phyloP scores from a whole-genome alignment of 2,113 vertebrate genomes.

The Prinia subflava region DNA sequence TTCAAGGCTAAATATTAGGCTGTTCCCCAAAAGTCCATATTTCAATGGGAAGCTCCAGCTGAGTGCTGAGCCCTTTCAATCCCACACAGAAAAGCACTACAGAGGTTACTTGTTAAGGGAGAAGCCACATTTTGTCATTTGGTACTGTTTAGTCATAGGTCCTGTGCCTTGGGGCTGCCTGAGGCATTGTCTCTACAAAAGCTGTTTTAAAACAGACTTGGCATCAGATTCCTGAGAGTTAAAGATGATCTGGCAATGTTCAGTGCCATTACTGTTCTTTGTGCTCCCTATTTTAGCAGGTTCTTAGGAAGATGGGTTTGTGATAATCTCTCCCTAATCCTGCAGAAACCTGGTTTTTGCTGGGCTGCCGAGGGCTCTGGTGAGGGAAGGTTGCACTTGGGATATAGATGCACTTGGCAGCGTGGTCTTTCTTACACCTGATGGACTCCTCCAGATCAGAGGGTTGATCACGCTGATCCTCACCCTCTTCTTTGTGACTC shows the following conservation, averaged over 20 bases:
- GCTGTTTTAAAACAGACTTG: neutral
- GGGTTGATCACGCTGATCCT: neutral
- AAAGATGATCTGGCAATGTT: neutral
- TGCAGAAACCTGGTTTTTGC: neutral
- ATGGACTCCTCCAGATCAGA: neutral
- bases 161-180: neutral
- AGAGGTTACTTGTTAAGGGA: neutral
- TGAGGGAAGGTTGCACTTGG: neutral
- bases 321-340: conserved; percentile 11
- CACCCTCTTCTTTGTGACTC: neutral
- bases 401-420: neutral
- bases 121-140: neutral
- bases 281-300: neutral
- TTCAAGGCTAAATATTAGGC: neutral
- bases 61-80: neutral
- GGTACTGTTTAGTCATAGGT: neutral
- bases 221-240: neutral
- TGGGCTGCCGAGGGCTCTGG: neutral
- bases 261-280: neutral
- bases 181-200: neutral
- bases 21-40: neutral
- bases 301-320: neutral
- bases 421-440: neutral
- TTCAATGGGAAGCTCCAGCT: neutral
- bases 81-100: neutral